Percentiles rank a stretch among this genome's conserved stretches.
These are phyloP conservation scores for Brachionus calyciflorus DNA, from an alignment of 1,140 invertebrate genomes.

Conservation along the genomic window DNA sequence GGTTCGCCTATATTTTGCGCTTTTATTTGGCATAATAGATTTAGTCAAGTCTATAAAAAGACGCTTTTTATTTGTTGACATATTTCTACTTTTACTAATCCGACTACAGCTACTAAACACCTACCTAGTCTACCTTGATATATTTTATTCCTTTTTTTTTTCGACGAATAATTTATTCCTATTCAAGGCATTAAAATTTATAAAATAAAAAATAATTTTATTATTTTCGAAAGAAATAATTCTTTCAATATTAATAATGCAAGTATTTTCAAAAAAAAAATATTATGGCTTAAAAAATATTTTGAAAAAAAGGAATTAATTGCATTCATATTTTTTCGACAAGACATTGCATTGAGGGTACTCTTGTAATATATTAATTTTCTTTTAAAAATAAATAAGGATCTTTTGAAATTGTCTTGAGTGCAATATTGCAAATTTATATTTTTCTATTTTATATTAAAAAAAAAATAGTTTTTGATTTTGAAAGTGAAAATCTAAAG, in stretches of 20 bases:
- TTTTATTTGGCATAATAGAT: not conserved
- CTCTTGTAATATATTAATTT: not conserved
- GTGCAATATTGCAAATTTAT: not conserved
- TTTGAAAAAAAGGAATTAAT: no score
- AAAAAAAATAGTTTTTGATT: not conserved
- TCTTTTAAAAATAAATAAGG: not conserved
- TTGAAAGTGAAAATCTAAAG: not conserved
- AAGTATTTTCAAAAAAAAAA: no score
- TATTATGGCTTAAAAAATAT: no score
- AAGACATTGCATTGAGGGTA: not conserved
- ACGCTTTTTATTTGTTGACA: slow-evolving; percentile 12
- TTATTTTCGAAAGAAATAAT: not conserved
- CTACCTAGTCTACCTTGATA: not conserved
- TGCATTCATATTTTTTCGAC: no score
- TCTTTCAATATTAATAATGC: no score
- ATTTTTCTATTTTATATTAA: not conserved
- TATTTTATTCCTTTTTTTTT: not conserved
- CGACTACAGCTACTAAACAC: not conserved
- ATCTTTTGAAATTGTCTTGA: slow-evolving; percentile 7
- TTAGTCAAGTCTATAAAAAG: not conserved
- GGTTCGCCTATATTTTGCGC: not conserved
- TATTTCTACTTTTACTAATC: no score
- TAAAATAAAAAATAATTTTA: not conserved
- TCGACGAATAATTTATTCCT: slow-evolving; percentile 40
- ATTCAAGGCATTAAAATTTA: not conserved